Percentiles rank a stretch among this genome's conserved stretches.
phyloP scores from a whole-genome alignment of 1,140 invertebrate genomes.

The Physella acuta region DNA sequence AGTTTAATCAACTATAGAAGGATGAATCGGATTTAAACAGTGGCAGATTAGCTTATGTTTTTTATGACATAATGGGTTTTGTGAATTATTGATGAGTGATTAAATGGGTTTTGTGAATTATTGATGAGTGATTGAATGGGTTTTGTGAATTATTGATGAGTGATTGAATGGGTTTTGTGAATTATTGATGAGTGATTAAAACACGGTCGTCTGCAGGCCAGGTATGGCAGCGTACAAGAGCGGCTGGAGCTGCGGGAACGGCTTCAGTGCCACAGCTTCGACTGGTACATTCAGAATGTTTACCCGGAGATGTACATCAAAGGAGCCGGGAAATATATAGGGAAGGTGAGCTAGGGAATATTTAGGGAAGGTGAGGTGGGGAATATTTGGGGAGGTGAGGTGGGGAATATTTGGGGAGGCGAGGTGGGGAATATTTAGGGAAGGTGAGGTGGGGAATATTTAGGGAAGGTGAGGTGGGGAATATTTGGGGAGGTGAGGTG shows the following conservation, averaged over 20 bases:
- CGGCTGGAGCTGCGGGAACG: constrained; percentile 73
- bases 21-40: too few species aligned
- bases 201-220: background rate
- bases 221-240: constrained; percentile 64
- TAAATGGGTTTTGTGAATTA: background rate
- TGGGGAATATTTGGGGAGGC: background rate
- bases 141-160: background rate
- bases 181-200: background rate
- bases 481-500: background rate
- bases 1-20: too few species aligned
- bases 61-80: background rate
- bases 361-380: background rate
- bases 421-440: background rate
- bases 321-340: constrained; percentile 23
- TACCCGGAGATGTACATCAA: constrained; percentile 83
- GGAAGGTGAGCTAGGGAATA: constrained; percentile 28
- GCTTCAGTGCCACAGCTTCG: constrained; percentile 69
- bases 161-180: background rate
- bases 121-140: background rate
- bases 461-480: background rate
- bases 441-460: background rate
- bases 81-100: background rate
- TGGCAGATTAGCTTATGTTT: background rate
- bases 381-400: background rate
- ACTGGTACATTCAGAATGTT: constrained; percentile 95